Base-by-base conservation (phyloP, 2,797 vertebrate species). In the Anguilla marmorata region DNA sequence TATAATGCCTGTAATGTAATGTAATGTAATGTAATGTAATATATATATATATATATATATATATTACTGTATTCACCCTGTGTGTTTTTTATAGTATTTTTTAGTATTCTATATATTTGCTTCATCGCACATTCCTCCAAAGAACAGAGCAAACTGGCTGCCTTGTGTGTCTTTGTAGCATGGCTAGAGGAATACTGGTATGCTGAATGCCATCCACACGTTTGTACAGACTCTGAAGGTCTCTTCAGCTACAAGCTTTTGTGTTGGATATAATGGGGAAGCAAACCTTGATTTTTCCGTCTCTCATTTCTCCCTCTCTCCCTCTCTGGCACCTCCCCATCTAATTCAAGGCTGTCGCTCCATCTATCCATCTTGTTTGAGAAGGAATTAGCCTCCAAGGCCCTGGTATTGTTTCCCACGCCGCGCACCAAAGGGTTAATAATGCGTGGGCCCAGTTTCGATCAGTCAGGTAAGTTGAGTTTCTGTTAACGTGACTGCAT, bases 391-490 rank as follows among this genome's bases (percentile, higher is more conserved):
- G 91, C 93, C 86, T 89, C 90, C 92, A 93, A 93, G 91, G 93
- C 92, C 91, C 80, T 89, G 91, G 91, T 88, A 90, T 95, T 94
- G 94, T 97, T 98, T 98, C 97, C 96, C 97, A 98, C 95, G 95
- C 95, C 93, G 33, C 63, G 93, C 94, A 94, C 88, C 90, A 92
- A 94, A 89, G 95, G 95, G 96, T 96, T 97, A 95, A 95, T 94
- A 93, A 89, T 85, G 96, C 89, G 96, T 98, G 97, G 97, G 97
- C 96, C 97, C 96, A 97, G 97, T 97, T 98, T 98, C 96, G 96
- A 97, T 97, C 97, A 93, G 91, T 95, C 97, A 98, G 96, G 97
- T 98, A 97, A 96, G 95, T 97, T 96, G 95, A 96, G 96, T 98
- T 99, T 98, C 97, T 97, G 95, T 96, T 95, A 96, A 95, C 93